Conservation (phyloP, 53 echinoderm and acorn worm species). For the Stichopus horrens region DNA sequence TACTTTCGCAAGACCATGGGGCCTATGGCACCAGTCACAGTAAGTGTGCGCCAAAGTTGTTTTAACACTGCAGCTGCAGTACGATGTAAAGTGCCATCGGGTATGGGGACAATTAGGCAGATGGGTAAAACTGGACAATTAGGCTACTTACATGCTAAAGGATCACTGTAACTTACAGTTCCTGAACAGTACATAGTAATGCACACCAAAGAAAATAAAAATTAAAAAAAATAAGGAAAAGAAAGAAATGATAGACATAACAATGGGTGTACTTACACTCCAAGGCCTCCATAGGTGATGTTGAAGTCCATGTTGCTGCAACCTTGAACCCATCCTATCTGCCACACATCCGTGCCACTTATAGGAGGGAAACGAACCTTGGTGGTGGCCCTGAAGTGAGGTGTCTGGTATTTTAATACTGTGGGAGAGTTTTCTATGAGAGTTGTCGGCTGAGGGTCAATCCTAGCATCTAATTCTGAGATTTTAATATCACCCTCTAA, state of each 20-base stretch:
- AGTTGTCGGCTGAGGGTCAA: constrained; percentile 90
- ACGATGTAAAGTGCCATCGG: no score
- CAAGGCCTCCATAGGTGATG: constrained; percentile 89
- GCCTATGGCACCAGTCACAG: no score
- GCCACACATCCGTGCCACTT: constrained; percentile 84
- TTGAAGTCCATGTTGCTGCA: constrained; percentile 98
- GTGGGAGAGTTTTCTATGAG: constrained; percentile 93
- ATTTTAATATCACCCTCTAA: constrained; percentile 96
- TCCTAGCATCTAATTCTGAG: constrained; percentile 89
- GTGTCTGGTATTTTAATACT: constrained; percentile 95
- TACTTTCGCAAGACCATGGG: no score
- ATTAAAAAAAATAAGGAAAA: no score
- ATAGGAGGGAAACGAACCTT: constrained; percentile 95
- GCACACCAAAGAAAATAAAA: no score
- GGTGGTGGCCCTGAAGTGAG: constrained; percentile 92
- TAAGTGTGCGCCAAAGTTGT: no score
- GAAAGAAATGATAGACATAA: not conserved
- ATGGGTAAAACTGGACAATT: no score
- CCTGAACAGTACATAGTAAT: no score
- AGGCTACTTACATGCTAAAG: no score
- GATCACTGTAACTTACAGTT: no score
- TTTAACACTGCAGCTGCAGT: no score
- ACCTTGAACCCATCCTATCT: constrained; percentile 96
- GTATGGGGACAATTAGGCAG: no score
- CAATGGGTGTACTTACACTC: constrained; percentile 77